Conservation (phyloP, 2,113 vertebrate genomes). For the Bostrychus sinensis region DNA sequence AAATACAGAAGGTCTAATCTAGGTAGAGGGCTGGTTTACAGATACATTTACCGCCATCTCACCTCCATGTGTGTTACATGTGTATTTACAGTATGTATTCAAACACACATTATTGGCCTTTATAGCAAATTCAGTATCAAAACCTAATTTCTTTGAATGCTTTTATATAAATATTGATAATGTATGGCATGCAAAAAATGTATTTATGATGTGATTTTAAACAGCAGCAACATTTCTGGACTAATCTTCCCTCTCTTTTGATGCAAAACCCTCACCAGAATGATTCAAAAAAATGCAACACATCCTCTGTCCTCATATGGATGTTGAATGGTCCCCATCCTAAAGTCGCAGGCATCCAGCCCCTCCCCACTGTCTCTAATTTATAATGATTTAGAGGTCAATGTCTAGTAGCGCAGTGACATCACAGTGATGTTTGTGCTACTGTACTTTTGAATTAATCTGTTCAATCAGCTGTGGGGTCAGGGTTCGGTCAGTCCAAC, state of each 20-base stretch:
- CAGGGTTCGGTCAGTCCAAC: conserved; percentile 39
- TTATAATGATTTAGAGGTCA: not conserved
- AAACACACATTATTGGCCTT: no score
- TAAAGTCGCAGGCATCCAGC: not conserved
- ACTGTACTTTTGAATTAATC: conserved; percentile 48
- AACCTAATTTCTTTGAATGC: no score
- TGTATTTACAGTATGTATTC: no score
- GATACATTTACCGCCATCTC: no score
- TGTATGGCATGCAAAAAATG: no score
- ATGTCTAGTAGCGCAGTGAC: not conserved
- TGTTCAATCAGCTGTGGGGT: conserved; percentile 44
- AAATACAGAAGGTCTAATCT: conserved; percentile 1
- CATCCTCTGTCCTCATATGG: not conserved
- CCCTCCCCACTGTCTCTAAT: no score
- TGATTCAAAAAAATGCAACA: not conserved
- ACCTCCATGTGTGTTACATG: no score
- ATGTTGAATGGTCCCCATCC: not conserved
- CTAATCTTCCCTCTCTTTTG: not conserved
- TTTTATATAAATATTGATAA: no score
- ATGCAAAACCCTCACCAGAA: not conserved
- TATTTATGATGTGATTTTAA: no score
- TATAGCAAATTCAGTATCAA: no score
- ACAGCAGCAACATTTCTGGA: not conserved
- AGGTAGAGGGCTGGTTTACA: no score
- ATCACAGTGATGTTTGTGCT: conserved; percentile 8